Evolutionary conservation across 1,140 invertebrate genomes (phyloP).

Genomic region (Chelonus insularis): DNA sequence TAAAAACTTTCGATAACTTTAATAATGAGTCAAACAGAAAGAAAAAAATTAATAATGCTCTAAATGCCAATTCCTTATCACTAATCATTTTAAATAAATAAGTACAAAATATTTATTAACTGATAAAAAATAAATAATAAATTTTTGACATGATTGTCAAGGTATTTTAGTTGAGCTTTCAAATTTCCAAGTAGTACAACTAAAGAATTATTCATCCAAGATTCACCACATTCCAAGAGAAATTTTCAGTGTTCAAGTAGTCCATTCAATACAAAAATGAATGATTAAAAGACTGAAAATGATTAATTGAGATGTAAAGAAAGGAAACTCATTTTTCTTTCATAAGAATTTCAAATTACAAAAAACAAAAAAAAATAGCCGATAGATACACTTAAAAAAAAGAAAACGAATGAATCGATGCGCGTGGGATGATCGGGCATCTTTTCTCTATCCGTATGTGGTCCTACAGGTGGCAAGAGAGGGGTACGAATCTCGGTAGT

Average conservation of each 20-base stretch:
- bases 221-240: not conserved
- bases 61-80: too few species aligned
- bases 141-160: too few species aligned
- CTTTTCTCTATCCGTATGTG: constrained; percentile 3
- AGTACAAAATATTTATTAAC: too few species aligned
- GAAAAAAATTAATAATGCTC: too few species aligned
- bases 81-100: too few species aligned
- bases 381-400: not conserved
- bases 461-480: constrained; percentile 46
- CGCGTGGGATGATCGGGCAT: not conserved
- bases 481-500: constrained; percentile 22
- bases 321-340: not conserved
- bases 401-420: constrained; percentile 6
- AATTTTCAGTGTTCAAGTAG: not conserved
- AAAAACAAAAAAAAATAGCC: not conserved
- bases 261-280: not conserved
- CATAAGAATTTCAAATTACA: not conserved
- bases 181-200: not conserved
- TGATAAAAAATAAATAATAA: too few species aligned
- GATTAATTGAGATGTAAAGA: constrained; percentile 6
- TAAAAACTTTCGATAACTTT: too few species aligned
- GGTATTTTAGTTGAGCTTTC: too few species aligned
- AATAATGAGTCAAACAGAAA: too few species aligned
- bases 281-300: not conserved
- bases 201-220: not conserved